These are phyloP conservation scores for Oreochromis niloticus DNA, from an alignment of 2,113 vertebrate genomes.

Conservation along the genomic window DNA sequence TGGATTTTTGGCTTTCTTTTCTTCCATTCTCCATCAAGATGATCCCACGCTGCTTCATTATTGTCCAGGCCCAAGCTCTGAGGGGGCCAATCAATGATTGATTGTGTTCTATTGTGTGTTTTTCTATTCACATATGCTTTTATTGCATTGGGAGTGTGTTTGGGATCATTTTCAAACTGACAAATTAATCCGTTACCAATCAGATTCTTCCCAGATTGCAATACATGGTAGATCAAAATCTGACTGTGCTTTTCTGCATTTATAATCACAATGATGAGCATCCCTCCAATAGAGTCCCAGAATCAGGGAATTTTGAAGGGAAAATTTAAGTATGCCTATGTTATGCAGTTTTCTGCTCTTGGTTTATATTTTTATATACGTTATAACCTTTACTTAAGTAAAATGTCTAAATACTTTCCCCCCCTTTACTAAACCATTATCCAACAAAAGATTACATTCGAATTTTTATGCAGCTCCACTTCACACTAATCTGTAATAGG, in stretches of 20 bases:
- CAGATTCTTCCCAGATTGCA: neutral
- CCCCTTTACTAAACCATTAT: neutral
- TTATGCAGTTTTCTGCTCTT: neutral
- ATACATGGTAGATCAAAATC: neutral
- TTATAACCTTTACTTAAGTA: neutral
- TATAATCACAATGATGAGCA: neutral
- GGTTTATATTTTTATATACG: neutral
- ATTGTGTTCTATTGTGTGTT: neutral
- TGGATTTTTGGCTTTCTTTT: neutral
- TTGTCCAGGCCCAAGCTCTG: neutral
- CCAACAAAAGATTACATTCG: neutral
- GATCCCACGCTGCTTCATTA: no score
- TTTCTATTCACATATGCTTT: neutral
- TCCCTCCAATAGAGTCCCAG: neutral
- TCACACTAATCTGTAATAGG: neutral
- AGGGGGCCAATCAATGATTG: neutral
- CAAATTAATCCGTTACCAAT: neutral
- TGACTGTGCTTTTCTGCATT: neutral
- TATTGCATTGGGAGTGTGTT: neutral
- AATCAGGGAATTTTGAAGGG: neutral
- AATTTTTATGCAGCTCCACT: neutral
- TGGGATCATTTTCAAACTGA: neutral
- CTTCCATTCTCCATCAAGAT: neutral
- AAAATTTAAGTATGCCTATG: neutral
- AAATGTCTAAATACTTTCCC: neutral